These are phyloP conservation scores for Anguilla megastoma DNA, from an alignment of 2,797 vertebrate genomes.

Conservation along the genomic window DNA sequence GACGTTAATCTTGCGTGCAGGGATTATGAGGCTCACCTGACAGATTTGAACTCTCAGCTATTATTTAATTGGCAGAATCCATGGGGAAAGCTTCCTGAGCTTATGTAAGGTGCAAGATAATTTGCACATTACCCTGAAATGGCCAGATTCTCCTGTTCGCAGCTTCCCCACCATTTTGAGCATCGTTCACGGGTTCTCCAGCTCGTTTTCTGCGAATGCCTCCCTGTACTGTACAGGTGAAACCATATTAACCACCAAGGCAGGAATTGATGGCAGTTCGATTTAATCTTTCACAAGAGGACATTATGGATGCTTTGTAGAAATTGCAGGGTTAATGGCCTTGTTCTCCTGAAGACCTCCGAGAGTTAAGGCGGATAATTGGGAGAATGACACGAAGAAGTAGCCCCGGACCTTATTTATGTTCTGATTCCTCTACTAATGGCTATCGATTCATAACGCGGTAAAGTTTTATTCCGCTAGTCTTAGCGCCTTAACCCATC, in stretches of 20 bases:
- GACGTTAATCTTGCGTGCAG: background rate
- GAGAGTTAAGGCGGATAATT: background rate
- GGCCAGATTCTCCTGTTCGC: background rate
- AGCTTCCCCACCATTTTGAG: background rate
- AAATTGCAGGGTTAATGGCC: background rate
- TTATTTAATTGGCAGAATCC: background rate
- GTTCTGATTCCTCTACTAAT: background rate
- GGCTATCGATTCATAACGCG: background rate
- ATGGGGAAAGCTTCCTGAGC: background rate
- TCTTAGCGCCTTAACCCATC: background rate
- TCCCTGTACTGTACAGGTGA: background rate
- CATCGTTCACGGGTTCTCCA: background rate
- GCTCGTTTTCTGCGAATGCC: background rate
- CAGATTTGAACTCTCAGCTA: background rate
- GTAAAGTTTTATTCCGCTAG: background rate
- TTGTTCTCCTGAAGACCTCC: background rate
- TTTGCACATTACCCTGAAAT: background rate
- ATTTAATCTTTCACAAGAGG: background rate
- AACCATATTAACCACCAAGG: background rate
- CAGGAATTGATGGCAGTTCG: background rate
- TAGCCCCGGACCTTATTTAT: background rate
- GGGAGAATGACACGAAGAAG: background rate
- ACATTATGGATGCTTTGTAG: background rate
- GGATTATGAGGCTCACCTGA: background rate
- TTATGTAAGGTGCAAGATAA: background rate